These are phyloP conservation scores for Automeris io DNA, from an alignment of 2,888 invertebrate species.

Conservation along the genomic window DNA sequence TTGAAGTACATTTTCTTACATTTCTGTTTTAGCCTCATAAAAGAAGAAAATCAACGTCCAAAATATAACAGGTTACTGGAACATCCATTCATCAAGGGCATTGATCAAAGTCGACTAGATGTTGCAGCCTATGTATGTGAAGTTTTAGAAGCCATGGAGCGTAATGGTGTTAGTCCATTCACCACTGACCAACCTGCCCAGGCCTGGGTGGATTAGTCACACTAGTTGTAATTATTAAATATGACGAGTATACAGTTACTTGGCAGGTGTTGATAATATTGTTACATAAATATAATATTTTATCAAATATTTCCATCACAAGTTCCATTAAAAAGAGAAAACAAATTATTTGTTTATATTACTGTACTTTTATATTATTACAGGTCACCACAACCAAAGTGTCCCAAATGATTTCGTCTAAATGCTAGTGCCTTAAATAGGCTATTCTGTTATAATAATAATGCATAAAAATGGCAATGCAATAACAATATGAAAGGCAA, in stretches of 20 bases:
- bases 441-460: no score
- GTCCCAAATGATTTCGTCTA: no score
- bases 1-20: no score
- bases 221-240: conserved; percentile 13
- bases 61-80: conserved; percentile 96
- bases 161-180: conserved; percentile 86
- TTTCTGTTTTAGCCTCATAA: conserved; percentile 94
- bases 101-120: conserved; percentile 87
- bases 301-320: conserved; percentile 8
- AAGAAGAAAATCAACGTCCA: conserved; percentile 95
- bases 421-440: no score
- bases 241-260: conserved; percentile 16
- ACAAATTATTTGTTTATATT: conserved; percentile 2
- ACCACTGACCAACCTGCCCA: conserved; percentile 88
- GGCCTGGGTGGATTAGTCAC: conserved; percentile 73
- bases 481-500: no score
- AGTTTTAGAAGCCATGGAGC: conserved; percentile 91
- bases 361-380: conserved; percentile 4
- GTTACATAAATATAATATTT: conserved; percentile 19
- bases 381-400: no score
- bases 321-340: background rate
- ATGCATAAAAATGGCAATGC: no score
- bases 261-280: conserved; percentile 8
- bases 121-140: conserved; percentile 91
- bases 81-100: conserved; percentile 90